phyloP scores from a whole-genome alignment of 2,888 invertebrate species.

The Danaus chrysippus region DNA sequence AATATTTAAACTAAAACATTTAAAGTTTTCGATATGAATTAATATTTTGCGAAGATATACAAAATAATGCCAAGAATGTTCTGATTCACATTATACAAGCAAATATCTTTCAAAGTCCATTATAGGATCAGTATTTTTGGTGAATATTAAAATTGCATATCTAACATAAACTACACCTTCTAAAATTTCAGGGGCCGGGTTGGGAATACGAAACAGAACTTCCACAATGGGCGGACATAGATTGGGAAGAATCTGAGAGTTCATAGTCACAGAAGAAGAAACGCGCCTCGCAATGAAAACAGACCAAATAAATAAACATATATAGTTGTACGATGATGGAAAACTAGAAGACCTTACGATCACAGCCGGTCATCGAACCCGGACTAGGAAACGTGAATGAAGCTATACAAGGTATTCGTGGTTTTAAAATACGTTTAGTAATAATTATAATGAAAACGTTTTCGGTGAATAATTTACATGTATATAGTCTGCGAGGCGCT shows the following conservation, averaged over 20 bases:
- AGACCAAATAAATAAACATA: slow-evolving; percentile 18
- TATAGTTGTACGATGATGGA: background rate
- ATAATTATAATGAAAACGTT: background rate
- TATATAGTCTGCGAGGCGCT: slow-evolving; percentile 27
- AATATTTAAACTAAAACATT: too few species aligned
- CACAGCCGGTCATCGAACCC: background rate
- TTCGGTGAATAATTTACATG: slow-evolving; percentile 12
- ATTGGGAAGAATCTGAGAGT: slow-evolving; percentile 86
- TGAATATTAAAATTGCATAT: too few species aligned
- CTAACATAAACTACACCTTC: background rate
- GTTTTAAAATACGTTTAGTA: background rate
- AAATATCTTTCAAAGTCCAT: too few species aligned
- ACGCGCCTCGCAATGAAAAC: slow-evolving; percentile 50
- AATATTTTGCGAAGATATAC: too few species aligned
- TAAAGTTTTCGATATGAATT: too few species aligned
- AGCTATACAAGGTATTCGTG: slow-evolving; percentile 7
- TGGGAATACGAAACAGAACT: slow-evolving; percentile 96
- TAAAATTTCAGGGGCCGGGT: slow-evolving; percentile 86
- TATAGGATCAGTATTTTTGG: too few species aligned
- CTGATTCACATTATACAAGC: too few species aligned
- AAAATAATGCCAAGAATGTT: too few species aligned
- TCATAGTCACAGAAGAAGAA: slow-evolving; percentile 65
- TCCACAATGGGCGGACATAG: slow-evolving; percentile 94
- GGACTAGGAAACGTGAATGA: background rate
- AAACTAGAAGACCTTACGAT: background rate